Conservation (phyloP, 2,113 vertebrate genomes). For the Macquaria australasica region DNA sequence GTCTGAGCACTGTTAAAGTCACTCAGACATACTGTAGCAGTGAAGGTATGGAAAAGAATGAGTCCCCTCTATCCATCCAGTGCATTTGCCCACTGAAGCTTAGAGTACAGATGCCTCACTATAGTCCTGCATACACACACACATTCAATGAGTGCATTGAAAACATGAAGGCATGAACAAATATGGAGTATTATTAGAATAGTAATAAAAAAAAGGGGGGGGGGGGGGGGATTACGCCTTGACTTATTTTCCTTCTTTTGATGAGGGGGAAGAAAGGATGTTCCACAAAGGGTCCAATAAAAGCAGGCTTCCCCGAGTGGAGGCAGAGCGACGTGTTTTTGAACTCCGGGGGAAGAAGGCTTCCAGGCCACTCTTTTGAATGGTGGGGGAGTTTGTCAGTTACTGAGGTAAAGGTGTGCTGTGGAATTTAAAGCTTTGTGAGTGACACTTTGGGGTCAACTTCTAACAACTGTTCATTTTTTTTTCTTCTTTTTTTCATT, state of each 20-base stretch:
- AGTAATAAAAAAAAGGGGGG: conserved; percentile 62
- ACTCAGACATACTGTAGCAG: neutral
- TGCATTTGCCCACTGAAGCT: conserved; percentile 71
- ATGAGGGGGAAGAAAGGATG: conserved; percentile 65
- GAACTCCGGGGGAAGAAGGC: conserved; percentile 55
- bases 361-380: conserved; percentile 64
- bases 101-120: conserved; percentile 49
- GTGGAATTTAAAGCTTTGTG: conserved; percentile 56
- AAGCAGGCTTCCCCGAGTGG: conserved; percentile 60
- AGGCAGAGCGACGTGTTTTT: conserved; percentile 65
- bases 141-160: conserved; percentile 58
- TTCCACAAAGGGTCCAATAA: conserved; percentile 71
- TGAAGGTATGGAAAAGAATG: conserved; percentile 34
- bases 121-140: conserved; percentile 15
- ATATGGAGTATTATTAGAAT: conserved; percentile 73
- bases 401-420: conserved; percentile 58
- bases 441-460: conserved; percentile 32
- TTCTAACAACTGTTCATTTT: conserved; percentile 26
- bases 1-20: conserved; percentile 23
- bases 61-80: conserved; percentile 38
- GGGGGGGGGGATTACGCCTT: conserved; percentile 46
- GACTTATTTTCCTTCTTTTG: conserved; percentile 72
- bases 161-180: conserved; percentile 60
- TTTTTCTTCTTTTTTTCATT: neutral
- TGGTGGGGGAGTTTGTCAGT: conserved; percentile 54